Conservation (phyloP, 1,140 invertebrate species). For the Drosophila eugracilis region DNA sequence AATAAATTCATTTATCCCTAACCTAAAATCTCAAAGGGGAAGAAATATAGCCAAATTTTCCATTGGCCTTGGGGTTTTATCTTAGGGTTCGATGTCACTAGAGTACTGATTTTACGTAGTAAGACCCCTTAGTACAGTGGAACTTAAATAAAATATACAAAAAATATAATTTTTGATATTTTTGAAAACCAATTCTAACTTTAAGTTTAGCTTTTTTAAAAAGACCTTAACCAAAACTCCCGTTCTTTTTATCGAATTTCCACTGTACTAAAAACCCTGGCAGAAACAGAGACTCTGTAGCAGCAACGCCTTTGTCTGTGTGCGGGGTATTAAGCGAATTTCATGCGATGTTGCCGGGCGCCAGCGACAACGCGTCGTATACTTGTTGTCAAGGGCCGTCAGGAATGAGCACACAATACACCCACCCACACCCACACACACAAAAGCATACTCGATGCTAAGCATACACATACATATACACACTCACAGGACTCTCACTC, state of each 20-base stretch:
- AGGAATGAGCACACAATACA: constrained; percentile 40
- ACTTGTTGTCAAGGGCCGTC: constrained; percentile 54
- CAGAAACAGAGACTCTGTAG: not conserved
- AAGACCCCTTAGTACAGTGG: not conserved
- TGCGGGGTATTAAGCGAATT: constrained; percentile 58
- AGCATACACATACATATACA: constrained; percentile 8
- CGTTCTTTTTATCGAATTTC: not conserved
- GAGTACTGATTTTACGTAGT: constrained; percentile 16
- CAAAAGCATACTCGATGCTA: constrained; percentile 19
- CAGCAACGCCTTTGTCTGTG: constrained; percentile 13
- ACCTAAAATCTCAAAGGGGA: not conserved
- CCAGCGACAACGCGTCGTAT: constrained; percentile 61
- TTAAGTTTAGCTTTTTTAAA: too few species aligned
- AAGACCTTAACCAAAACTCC: not conserved
- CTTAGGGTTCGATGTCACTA: constrained; percentile 14
- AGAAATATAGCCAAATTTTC: constrained; percentile 16
- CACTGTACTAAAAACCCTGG: constrained; percentile 12
- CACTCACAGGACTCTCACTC: constrained; percentile 34
- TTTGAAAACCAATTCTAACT: too few species aligned
- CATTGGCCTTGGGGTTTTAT: constrained; percentile 1
- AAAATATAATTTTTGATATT: not conserved
- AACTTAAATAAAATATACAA: not conserved
- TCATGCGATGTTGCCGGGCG: constrained; percentile 57
- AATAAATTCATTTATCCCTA: constrained; percentile 32
- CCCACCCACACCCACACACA: not conserved